Evolutionary conservation across 2,797 vertebrate species (phyloP), one percentile per base, ranked within the genome.

Genomic region (Brotula barbata): DNA sequence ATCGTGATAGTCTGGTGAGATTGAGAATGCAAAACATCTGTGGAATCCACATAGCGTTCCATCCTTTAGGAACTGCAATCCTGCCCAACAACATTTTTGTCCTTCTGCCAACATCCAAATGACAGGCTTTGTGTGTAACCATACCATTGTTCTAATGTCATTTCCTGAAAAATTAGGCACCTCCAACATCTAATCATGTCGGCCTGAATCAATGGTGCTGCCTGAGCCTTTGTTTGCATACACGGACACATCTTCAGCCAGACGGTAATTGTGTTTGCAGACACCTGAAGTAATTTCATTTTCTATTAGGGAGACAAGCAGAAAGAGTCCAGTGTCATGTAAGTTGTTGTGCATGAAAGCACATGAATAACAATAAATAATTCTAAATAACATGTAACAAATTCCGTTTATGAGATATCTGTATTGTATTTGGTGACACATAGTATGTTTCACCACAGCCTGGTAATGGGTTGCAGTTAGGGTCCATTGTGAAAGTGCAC

Each of bases 261-360:
- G 66, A 46, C 49, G 11, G 43, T 86, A 87, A 90, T 88, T 86
- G 60, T 60, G 73, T 90, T 90, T 85, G 68, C 68, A 59, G 71
- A 68, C 51, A 25, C 60, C 83, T 88, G 85, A 87, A 75, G 76
- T 81, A 81, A 86, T 88, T 88, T 78, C 52, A 74, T 81, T 84
- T 81, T 83, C 75, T 71, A 77, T 80, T 54, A 64, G 47, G 73
- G 66, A 69, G 58, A 68, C 74, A 72, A 79, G 64, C 75, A 78
- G 83, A 73, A 85, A 79, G 77, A 80, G 61, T 72, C 78, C 80
- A 83, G 85, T 86, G 80, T 69, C 58, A 67, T 64, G 55, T 22
- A 71, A 59, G 67, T 58, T 60, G 25, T 8, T 28, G 25, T 8
- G 57, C 42, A 44, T 21, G n/a, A 53, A 49, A n/a, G n/a, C n/a